Conservation (phyloP, 2,888 invertebrate genomes). For the Machimus atricapillus region DNA sequence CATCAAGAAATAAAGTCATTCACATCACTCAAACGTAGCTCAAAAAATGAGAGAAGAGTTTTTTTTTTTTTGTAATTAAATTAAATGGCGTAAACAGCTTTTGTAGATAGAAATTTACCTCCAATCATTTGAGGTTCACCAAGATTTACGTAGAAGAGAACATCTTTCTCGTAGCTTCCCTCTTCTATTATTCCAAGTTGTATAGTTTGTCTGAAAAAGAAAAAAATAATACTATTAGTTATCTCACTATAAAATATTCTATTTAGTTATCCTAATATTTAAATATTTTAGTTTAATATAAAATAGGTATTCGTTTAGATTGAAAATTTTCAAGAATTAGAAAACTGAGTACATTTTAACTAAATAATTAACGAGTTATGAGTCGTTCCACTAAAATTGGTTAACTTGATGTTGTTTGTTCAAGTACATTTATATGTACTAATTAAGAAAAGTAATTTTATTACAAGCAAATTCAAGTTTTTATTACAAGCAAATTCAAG, state of each 20-base stretch:
- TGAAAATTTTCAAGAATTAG: no score
- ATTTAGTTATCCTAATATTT: no score
- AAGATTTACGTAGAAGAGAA: constrained; percentile 89
- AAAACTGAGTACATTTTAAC: no score
- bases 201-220: constrained; percentile 83
- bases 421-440: no score
- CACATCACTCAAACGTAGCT: constrained; percentile 35
- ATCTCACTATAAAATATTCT: not conserved
- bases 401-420: no score
- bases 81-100: not conserved
- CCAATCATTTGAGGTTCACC: constrained; percentile 87
- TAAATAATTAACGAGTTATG: no score
- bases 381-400: no score
- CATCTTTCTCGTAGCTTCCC: constrained; percentile 97
- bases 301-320: no score
- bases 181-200: constrained; percentile 90
- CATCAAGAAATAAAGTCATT: constrained; percentile 29
- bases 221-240: constrained; percentile 44
- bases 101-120: constrained; percentile 68
- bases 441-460: no score
- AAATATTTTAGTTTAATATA: no score
- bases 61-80: not conserved
- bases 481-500: no score
- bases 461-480: no score
- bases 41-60: constrained; percentile 8